phyloP scores from a whole-genome alignment of 1,140 invertebrate genomes.

The Drosophila kanapiae region DNA sequence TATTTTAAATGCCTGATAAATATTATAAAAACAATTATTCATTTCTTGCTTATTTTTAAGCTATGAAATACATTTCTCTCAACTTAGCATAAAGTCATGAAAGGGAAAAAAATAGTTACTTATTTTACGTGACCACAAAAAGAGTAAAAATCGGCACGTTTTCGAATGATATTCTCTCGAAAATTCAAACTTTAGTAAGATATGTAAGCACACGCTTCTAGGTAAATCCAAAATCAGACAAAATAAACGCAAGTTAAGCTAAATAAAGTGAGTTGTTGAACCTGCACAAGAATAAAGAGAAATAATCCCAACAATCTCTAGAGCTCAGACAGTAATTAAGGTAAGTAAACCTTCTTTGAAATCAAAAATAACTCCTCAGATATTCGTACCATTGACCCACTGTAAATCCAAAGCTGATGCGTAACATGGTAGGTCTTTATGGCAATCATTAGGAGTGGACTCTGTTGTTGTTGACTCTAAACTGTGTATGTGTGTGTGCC shows the following conservation, averaged over 20 bases:
- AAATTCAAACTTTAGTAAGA: neutral
- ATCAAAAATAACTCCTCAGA: neutral
- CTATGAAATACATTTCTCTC: neutral
- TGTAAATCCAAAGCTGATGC: neutral
- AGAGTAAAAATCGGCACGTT: neutral
- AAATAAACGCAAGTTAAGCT: neutral
- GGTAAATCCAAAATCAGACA: neutral
- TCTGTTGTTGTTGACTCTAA: slow-evolving; percentile 35
- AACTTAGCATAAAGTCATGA: neutral
- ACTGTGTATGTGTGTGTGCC: neutral
- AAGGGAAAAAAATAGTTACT: neutral
- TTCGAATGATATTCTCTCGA: neutral
- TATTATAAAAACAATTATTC: neutral
- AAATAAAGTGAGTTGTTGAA: slow-evolving; percentile 1
- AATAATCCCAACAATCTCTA: neutral
- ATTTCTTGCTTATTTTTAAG: neutral
- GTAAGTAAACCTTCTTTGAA: neutral
- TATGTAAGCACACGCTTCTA: neutral
- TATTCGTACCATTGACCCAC: neutral
- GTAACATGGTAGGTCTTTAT: slow-evolving; percentile 13
- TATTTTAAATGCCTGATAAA: too few species aligned
- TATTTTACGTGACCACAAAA: neutral
- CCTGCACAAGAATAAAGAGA: neutral
- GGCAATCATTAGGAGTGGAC: slow-evolving; percentile 1
- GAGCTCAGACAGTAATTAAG: neutral